These are phyloP conservation scores for Benthosema pterotum DNA, from an alignment of 2,797 vertebrate species.

Conservation along the genomic window DNA sequence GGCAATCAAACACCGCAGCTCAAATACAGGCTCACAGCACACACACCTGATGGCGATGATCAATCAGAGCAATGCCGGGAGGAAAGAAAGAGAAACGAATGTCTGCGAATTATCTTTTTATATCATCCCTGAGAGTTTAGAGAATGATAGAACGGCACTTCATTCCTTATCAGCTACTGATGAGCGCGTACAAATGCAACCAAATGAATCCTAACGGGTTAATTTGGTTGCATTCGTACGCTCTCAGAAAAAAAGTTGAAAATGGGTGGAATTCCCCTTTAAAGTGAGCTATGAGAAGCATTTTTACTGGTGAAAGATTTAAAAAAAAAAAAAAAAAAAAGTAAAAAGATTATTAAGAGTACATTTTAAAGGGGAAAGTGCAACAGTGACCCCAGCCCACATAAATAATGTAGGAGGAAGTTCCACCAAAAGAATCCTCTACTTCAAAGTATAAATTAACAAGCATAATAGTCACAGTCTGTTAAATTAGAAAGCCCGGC, in stretches of 20 bases:
- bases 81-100: background rate
- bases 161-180: no score
- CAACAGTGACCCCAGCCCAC: background rate
- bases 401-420: background rate
- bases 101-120: background rate
- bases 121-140: background rate
- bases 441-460: background rate
- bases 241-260: no score
- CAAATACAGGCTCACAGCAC: constrained; percentile 24
- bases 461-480: no score
- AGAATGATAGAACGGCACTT: background rate
- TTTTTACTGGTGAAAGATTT: no score
- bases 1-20: constrained; percentile 32
- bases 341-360: background rate
- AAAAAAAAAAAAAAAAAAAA: no score
- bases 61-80: constrained; percentile 3
- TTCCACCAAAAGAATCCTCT: background rate
- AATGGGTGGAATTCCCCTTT: no score
- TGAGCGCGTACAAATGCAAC: no score
- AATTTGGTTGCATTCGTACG: no score
- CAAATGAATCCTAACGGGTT: no score
- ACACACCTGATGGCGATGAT: constrained; percentile 1
- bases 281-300: background rate
- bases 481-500: background rate
- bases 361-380: background rate